Base-by-base conservation (phyloP, 2,888 invertebrate genomes). In the Xanthorhoe designata region DNA sequence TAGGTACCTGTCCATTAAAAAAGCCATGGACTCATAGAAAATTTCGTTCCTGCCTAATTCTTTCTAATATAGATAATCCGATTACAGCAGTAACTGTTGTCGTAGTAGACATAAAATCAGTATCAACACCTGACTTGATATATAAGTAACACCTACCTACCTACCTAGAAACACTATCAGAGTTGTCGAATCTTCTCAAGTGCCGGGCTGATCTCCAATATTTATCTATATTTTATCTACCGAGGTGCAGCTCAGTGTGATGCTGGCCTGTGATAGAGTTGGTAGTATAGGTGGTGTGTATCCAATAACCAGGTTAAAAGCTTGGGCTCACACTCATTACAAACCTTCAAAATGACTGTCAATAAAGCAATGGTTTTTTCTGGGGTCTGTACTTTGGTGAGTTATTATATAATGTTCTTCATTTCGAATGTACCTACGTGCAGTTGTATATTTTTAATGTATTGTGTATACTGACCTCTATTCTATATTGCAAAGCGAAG, bases 341-440 rank as follows among this genome's bases (percentile, higher is more conserved):
- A 29, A 49, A 32, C 42, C 17, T 47, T 47, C 61, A 74, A 45
- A 66, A 81, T 83, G 81, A 64, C 70, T 6, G 56, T 79, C 5
- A 83, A 83, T 70, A 80, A 73, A 68, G 72, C 76, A 56, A 81
- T 84, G 82, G 79, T 83, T 17, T 71, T 78, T 19, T 79, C 84
- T 18, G 84, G 84, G 54, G 69, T 81, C 56, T 69, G 72, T 38
- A 83, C 84, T 10, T 64, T 84, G 81, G 84, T 84, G 66, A 84
- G 84, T 77, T 8, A 32, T 49, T 17, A 45, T 52, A n/a, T 19
- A 45, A 0, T 19, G 38, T 18, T 18, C n/a, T 24, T 1, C 13
- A 35, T 35, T 38, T 18, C 35, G 2, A 9, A 17, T 13, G 6
- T 17, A 15, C 6, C 5, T 45, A 5, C 15, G 15, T 45, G 3